A percentile compares a stretch with the other conserved stretches of the same genome.
phyloP scores from a whole-genome alignment of 1,140 invertebrate genomes.

The Charaxes varanes region DNA sequence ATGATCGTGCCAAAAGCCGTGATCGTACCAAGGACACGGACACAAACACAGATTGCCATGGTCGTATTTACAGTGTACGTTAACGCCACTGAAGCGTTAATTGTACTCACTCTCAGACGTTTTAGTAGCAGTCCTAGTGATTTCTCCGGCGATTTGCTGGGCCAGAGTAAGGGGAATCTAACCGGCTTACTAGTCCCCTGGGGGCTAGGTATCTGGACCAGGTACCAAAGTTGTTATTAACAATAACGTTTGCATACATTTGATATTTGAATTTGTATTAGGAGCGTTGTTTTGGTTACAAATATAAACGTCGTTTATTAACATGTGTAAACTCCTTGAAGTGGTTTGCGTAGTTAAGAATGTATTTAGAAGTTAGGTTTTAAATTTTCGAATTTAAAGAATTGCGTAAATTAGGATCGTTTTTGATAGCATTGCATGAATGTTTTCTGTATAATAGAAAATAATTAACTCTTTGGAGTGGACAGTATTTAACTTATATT shows the following conservation, averaged over 20 bases:
- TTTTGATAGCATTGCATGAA: no score
- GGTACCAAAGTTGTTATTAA: slow-evolving; percentile 14
- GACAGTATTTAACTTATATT: no score
- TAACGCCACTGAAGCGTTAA: slow-evolving; percentile 5
- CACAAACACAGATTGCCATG: slow-evolving; percentile 29
- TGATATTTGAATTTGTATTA: neutral
- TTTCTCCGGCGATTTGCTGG: slow-evolving; percentile 57
- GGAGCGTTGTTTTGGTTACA: neutral
- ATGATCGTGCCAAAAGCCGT: slow-evolving; percentile 25
- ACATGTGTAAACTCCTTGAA: no score
- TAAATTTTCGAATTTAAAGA: no score
- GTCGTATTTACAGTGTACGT: slow-evolving; percentile 36
- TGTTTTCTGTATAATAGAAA: no score
- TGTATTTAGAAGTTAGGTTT: no score
- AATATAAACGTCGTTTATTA: no score
- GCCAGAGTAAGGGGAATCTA: slow-evolving; percentile 58
- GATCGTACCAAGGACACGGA: slow-evolving; percentile 31
- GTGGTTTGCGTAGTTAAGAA: no score
- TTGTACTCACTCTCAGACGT: slow-evolving; percentile 55
- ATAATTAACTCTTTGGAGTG: no score
- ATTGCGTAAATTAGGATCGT: no score
- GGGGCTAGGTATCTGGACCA: slow-evolving; percentile 46
- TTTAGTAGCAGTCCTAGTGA: slow-evolving; percentile 56
- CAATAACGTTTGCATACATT: neutral
- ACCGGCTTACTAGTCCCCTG: slow-evolving; percentile 44